Percentiles rank a stretch among this genome's conserved stretches.
Evolutionary conservation across 1,140 invertebrate genomes (phyloP).

Genomic region (Polypedilum vanderplanki): DNA sequence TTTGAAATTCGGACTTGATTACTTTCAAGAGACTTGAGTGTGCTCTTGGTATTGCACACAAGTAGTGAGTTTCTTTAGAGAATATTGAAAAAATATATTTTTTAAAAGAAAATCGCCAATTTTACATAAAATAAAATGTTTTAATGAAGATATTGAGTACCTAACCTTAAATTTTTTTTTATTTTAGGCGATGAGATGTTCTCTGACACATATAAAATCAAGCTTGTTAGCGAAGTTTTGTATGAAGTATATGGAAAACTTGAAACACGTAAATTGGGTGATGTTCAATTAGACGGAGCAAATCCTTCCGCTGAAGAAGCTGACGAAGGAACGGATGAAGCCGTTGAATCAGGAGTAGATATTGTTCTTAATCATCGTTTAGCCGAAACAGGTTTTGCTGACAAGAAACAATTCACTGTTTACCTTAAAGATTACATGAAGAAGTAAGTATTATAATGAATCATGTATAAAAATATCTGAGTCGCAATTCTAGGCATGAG

Average conservation of each 20-base stretch:
- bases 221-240: slow-evolving; percentile 84
- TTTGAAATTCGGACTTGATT: neutral
- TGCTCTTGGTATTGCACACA: too few relatives aligned
- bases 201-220: slow-evolving; percentile 93
- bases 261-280: slow-evolving; percentile 65
- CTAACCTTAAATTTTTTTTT: neutral
- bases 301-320: slow-evolving; percentile 91
- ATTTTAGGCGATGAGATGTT: slow-evolving; percentile 93
- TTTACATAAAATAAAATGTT: neutral
- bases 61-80: neutral
- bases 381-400: slow-evolving; percentile 73
- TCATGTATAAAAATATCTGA: too few relatives aligned
- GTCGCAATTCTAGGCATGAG: slow-evolving; percentile 26
- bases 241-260: slow-evolving; percentile 93
- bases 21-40: neutral
- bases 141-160: neutral
- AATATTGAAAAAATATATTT: too few relatives aligned
- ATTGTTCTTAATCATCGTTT: slow-evolving; percentile 89
- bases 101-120: neutral
- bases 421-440: slow-evolving; percentile 98
- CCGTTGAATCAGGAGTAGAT: slow-evolving; percentile 76
- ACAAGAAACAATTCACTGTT: slow-evolving; percentile 83
- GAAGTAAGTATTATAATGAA: slow-evolving; percentile 65
- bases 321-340: slow-evolving; percentile 74
- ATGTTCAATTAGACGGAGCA: slow-evolving; percentile 74